Evolutionary conservation across 2,888 invertebrate genomes (phyloP), one percentile per base, ranked within the genome.

Genomic region (Osedax fenrisi): DNA sequence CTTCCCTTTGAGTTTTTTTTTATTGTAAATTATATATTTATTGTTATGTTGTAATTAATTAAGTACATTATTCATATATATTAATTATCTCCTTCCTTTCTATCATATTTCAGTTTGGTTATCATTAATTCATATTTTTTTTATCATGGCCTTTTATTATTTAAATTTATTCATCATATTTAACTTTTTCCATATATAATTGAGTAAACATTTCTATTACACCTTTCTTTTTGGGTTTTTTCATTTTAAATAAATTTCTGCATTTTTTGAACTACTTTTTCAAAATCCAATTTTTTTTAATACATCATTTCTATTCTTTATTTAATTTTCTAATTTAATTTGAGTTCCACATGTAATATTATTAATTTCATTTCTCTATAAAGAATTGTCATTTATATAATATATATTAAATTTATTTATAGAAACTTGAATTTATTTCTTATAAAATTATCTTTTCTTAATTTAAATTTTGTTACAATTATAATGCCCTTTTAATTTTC

Each of bases 401-500:
- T 69, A 41, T 73, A 10, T 74, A 22, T 41, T 10, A 23, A 23
- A 27, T 27, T 73, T 74, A 23, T 56, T 73, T n/a, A 5, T 26
- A 21, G 23, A 70, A 22, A 71, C 27, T 10, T 21, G 10, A 5
- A 22, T 73, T 17, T 73, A 21, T 72, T 2, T 23, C 22, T 26
- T 5, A 17, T 17, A 24, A 27, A 70, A 27, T 10, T 41, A 10
- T 41, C 5, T 10, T 41, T 41, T 41, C 41, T 10, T 41, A 5
- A 10, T 41, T 17, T 41, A 41, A 41, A 41, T 41, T 17, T 41
- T 41, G 5, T 17, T 41, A 10, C 17, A 41, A 41, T 41, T 41
- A 10, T 17, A 10, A 5, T 41, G 5, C 41, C 17, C 41, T 41
- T 41, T 41, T 41, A 10, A 41, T 41, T 41, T 41, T 41, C 5